Evolutionary conservation across 2,888 invertebrate genomes (phyloP), one percentile per base, ranked within the genome.

Genomic region (Trichopria drosophilae): DNA sequence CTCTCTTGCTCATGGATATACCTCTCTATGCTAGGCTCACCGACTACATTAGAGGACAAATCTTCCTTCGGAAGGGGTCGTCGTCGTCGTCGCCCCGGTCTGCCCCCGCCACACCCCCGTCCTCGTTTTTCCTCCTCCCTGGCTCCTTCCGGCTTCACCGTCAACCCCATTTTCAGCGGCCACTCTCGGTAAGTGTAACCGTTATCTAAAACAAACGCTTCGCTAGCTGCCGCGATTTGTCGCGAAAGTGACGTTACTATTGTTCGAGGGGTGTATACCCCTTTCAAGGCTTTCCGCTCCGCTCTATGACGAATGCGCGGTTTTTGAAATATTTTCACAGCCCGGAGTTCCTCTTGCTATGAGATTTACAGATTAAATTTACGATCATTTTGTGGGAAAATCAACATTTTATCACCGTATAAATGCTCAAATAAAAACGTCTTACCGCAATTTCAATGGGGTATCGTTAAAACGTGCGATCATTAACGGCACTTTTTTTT

Each of bases 11-110:
- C 53, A 44, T 44, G 39, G 46, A 46, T 10, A 42, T 51, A 55
- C 57, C 56, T 47, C 18, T 32, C 40, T 48, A 54, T 58, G 66
- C 55, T 60, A 64, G 66, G 64, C 69, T 67, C 68, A 60, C 66
- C 69, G 73, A 74, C 73, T 73, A 73, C 71, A 73, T 74, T 74
- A 74, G 70, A 70, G 72, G 67, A 72, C 72, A 72, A 72, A 72
- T 73, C 71, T 58, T 61, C 58, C 60, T 59, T 46, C 54, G 58
- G 64, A 63, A 63, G 62, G 65, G 64, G 61, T 63, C 60, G 65
- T 61, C 57, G 58, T 55, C 52, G 57, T 37, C 47, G 16, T 31
- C 26, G 15, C n/a, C 39, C 10, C 39, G 36, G 22, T 26, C 34
- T 41, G 42, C 44, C 39, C 18, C 22, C 9, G 15, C 9, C 18